These are phyloP conservation scores for Cantharis rustica DNA, from an alignment of 2,888 invertebrate genomes.

Conservation along the genomic window DNA sequence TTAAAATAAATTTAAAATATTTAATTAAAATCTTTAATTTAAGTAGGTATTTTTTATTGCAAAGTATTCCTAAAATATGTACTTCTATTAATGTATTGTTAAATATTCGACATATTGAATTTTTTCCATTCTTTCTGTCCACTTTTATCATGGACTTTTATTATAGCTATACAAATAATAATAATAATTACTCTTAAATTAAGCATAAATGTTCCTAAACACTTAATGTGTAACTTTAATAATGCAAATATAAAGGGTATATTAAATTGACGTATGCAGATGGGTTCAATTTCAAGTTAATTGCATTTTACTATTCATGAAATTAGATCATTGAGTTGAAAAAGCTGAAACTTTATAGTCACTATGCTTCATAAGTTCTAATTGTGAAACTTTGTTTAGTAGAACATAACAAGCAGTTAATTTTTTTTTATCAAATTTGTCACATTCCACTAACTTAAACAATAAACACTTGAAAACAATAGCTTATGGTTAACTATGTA, in stretches of 20 bases:
- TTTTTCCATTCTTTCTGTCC: no score
- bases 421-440: background rate
- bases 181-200: no score
- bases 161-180: background rate
- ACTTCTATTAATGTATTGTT: no score
- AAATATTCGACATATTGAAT: no score
- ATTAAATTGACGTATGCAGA: background rate
- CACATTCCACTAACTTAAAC: background rate
- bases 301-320: background rate
- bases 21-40: no score
- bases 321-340: background rate
- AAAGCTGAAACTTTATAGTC: slow-evolving; percentile 1
- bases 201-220: background rate
- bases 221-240: background rate
- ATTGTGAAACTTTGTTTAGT: background rate
- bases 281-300: background rate
- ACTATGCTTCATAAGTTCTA: background rate
- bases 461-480: background rate
- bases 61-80: no score
- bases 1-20: no score
- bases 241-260: background rate
- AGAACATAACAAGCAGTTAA: background rate
- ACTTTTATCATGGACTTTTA: no score
- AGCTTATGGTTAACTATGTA: background rate
- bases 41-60: no score